These are phyloP conservation scores for Pionites leucogaster DNA, from an alignment of 2,113 vertebrate species.

Conservation along the genomic window DNA sequence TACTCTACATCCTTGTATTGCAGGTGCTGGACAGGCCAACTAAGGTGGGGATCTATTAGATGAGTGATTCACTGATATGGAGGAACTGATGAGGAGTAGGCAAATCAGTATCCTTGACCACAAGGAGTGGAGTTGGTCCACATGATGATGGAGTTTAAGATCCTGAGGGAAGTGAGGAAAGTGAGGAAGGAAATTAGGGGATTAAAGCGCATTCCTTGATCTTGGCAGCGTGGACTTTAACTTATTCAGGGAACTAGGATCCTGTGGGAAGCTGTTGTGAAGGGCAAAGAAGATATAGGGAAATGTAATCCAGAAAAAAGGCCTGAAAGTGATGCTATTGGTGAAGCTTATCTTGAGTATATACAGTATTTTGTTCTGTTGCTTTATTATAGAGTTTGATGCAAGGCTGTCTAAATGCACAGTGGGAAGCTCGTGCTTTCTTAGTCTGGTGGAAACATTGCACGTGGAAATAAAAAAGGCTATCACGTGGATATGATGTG, in stretches of 20 bases:
- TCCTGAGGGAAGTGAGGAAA: not conserved
- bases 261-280: not conserved
- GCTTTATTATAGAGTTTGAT: not conserved
- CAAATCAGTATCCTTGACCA: no score
- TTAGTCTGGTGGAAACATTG: not conserved
- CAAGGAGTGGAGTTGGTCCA: not conserved
- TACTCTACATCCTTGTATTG: not conserved
- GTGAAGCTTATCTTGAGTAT: not conserved
- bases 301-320: not conserved
- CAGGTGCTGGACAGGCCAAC: not conserved
- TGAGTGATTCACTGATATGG: not conserved
- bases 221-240: not conserved
- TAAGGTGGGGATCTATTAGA: not conserved
- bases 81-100: not conserved
- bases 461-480: not conserved
- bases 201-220: not conserved
- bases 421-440: not conserved
- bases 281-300: not conserved
- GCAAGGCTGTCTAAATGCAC: not conserved
- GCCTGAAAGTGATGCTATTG: not conserved
- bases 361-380: fast-evolving
- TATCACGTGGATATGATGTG: not conserved
- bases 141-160: not conserved
- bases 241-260: not conserved
- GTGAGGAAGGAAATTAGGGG: not conserved